These are phyloP conservation scores for Lucifuga dentata DNA, from an alignment of 2,113 vertebrate species.

Conservation along the genomic window DNA sequence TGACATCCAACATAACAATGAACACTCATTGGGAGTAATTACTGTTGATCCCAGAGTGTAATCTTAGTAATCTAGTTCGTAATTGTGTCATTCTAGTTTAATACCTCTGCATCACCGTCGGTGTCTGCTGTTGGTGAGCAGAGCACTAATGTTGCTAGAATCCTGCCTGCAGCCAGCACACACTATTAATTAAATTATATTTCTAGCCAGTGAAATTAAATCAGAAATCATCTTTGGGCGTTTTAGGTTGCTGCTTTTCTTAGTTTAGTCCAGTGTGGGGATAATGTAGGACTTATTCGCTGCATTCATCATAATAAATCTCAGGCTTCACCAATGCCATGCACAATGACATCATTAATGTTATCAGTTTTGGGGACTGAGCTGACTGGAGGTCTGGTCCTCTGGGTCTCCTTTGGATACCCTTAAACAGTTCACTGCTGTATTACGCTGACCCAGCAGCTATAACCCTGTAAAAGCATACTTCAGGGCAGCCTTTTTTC, in stretches of 20 bases:
- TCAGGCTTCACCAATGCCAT: slow-evolving; percentile 5
- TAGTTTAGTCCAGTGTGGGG: not conserved
- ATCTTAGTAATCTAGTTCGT: no score
- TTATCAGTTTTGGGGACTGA: slow-evolving; percentile 18
- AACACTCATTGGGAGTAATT: no score
- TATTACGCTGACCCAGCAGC: slow-evolving; percentile 65
- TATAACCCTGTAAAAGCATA: slow-evolving; percentile 40
- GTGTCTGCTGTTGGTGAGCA: slow-evolving; percentile 7
- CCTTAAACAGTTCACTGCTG: slow-evolving; percentile 44
- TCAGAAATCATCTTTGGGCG: slow-evolving; percentile 35
- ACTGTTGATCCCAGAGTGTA: no score
- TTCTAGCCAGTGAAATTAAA: slow-evolving; percentile 40
- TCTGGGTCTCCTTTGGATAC: slow-evolving; percentile 25
- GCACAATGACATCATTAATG: slow-evolving; percentile 41
- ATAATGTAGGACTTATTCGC: not conserved
- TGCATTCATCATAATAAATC: slow-evolving; percentile 34
- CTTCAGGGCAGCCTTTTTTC: slow-evolving; percentile 35
- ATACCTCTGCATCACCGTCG: not conserved
- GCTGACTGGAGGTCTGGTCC: slow-evolving; percentile 17
- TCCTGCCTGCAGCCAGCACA: slow-evolving; percentile 16
- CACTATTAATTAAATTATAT: slow-evolving; percentile 34
- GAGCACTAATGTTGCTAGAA: not conserved
- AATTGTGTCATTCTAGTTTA: no score
- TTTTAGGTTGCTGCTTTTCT: slow-evolving; percentile 7
- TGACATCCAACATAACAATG: no score